Conservation (phyloP, 2,797 vertebrate species). For the Anomalospiza imberbis region DNA sequence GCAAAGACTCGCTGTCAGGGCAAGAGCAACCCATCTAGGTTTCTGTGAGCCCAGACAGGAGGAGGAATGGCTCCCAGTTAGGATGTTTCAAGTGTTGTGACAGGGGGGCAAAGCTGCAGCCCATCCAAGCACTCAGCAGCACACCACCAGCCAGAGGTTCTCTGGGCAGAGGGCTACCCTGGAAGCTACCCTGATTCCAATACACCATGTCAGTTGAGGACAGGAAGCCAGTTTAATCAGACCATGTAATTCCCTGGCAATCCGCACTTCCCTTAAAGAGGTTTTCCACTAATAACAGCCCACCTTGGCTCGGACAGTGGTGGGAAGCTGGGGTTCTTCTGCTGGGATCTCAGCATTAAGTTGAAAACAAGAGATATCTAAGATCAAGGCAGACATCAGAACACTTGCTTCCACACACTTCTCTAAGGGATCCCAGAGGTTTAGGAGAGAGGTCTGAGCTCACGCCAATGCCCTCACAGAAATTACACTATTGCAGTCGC, state of each 20-base stretch:
- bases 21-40: background rate
- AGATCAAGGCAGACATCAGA: background rate
- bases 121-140: background rate
- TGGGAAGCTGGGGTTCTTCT: background rate
- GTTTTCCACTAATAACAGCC: background rate
- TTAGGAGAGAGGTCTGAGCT: background rate
- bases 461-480: background rate
- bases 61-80: background rate
- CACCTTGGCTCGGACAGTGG: background rate
- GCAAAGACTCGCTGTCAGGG: background rate
- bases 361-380: background rate
- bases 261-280: background rate
- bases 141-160: background rate
- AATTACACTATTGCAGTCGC: rapidly evolving
- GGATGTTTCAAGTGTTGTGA: background rate
- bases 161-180: background rate
- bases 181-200: background rate
- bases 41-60: background rate
- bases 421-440: background rate
- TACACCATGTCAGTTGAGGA: rapidly evolving
- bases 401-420: background rate
- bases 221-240: background rate
- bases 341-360: background rate
- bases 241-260: background rate
- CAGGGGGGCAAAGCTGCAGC: background rate